Base-by-base conservation (phyloP, 2,797 vertebrate genomes). In the Channallabes apus region DNA sequence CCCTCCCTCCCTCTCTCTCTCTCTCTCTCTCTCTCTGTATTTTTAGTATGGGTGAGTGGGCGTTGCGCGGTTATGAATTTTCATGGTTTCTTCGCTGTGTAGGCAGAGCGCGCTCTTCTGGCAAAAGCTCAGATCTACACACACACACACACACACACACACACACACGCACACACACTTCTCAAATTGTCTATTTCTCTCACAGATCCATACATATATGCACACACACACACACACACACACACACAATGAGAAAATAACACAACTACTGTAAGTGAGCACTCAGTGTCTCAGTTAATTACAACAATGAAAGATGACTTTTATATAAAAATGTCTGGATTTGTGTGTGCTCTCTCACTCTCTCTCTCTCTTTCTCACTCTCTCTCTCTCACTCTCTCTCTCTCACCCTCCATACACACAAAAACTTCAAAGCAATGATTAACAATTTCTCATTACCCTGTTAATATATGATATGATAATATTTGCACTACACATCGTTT, bases 1-100 rank as follows among this genome's bases (percentile, higher is more conserved):
- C 77, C 75, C 67, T 82, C 86, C 6, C n/a, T 18, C 46, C 15
- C 24, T 56, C 46, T 46, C n/a, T 85, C 67, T 71, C 80, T 85
- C 84, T 77, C 81, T 62, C 71, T 83, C 75, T 77, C 87, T 83
- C 83, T 82, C 83, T 88, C 83, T 75, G 78, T 90, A 90, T 90
- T 90, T 90, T 90, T 90, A 90, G 89, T 86, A 82, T 87, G 88
- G 82, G 82, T 84, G 89, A 88, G 89, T 89, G 87, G 89, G 89
- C 85, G 88, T 89, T 62, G 78, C 20, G 84, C 85, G 80, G 86
- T 89, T 87, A 90, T 90, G 88, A 89, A 90, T 90, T 90, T 90
- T 89, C 86, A 90, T 90, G 89, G 88, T 76, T 86, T 87, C 80
- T 81, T 90, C 84, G 75, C 69, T 90, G 87, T 88, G 89, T 89